Conservation (phyloP, 2,113 vertebrate species). For the Lophius piscatorius region DNA sequence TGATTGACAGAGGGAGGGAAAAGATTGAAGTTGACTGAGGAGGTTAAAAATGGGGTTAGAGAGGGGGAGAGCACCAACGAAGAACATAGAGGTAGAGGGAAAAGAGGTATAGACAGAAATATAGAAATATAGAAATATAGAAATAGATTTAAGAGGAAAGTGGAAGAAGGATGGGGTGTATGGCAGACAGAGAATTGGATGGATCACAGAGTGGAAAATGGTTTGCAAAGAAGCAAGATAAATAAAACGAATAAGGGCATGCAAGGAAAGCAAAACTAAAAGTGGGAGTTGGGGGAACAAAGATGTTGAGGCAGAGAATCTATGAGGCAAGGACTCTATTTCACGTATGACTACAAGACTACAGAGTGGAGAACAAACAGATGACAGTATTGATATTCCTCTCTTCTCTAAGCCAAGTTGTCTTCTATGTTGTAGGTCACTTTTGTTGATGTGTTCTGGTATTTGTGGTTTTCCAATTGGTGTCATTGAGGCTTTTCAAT, state of each 20-base stretch:
- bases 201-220: conserved; percentile 37
- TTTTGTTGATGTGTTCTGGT: conserved; percentile 24
- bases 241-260: conserved; percentile 21
- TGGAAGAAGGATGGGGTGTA: conserved; percentile 2
- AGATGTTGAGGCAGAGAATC: conserved; percentile 7
- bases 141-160: conserved; percentile 40
- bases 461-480: conserved; percentile 27
- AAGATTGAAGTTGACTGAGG: conserved; percentile 21
- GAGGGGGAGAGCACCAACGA: conserved; percentile 7
- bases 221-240: conserved; percentile 26
- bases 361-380: conserved; percentile 21
- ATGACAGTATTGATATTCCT: conserved; percentile 27
- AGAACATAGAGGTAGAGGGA: conserved; percentile 14
- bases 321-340: conserved; percentile 30
- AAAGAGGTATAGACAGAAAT: too few relatives aligned
- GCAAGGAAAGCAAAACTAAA: conserved; percentile 21
- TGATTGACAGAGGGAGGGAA: conserved; percentile 52
- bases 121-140: conserved; percentile 5
- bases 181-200: conserved; percentile 10
- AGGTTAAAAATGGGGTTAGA: conserved; percentile 23
- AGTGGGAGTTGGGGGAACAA: conserved; percentile 23
- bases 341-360: conserved; percentile 42
- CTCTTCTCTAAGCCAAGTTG: conserved; percentile 17
- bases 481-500: conserved; percentile 34
- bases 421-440: conserved; percentile 40